Percentiles rank a stretch among this genome's conserved stretches.
These are phyloP conservation scores for Perizoma affinitatum DNA, from an alignment of 2,888 invertebrate species.

Conservation along the genomic window DNA sequence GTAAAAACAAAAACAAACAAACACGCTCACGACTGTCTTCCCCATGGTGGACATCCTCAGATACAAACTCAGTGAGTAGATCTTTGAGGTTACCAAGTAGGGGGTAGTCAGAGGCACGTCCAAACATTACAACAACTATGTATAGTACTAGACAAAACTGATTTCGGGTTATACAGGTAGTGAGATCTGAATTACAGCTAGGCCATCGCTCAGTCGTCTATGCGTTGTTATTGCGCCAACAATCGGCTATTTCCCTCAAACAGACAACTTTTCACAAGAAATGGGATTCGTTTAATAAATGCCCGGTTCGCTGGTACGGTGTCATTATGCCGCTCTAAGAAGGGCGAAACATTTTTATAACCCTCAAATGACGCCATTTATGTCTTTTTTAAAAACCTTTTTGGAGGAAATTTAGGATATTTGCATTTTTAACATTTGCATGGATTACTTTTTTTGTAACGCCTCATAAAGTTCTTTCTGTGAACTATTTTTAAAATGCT, in stretches of 20 bases:
- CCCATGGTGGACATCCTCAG: no score
- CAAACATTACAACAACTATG: no score
- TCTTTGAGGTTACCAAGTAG: no score
- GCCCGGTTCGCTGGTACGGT: constrained; percentile 17
- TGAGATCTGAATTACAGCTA: not conserved
- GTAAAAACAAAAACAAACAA: no score
- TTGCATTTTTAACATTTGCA: constrained; percentile 30
- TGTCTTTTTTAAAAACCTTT: constrained; percentile 36
- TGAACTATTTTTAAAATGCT: not conserved
- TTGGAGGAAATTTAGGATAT: constrained; percentile 28
- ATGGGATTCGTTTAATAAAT: constrained; percentile 32
- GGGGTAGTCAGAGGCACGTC: no score
- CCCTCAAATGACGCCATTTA: constrained; percentile 38
- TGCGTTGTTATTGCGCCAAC: constrained; percentile 17
- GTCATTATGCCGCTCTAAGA: constrained; percentile 29
- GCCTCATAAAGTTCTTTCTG: not conserved
- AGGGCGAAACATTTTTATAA: constrained; percentile 37
- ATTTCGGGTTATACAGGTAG: not conserved
- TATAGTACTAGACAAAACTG: no score
- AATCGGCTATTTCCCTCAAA: constrained; percentile 30
- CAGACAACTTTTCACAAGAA: constrained; percentile 24
- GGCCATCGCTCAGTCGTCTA: constrained; percentile 12
- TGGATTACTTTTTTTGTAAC: constrained; percentile 29
- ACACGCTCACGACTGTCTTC: no score
- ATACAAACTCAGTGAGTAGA: no score